Conservation (phyloP, 2,797 vertebrate genomes). For the Danio kyathit region DNA sequence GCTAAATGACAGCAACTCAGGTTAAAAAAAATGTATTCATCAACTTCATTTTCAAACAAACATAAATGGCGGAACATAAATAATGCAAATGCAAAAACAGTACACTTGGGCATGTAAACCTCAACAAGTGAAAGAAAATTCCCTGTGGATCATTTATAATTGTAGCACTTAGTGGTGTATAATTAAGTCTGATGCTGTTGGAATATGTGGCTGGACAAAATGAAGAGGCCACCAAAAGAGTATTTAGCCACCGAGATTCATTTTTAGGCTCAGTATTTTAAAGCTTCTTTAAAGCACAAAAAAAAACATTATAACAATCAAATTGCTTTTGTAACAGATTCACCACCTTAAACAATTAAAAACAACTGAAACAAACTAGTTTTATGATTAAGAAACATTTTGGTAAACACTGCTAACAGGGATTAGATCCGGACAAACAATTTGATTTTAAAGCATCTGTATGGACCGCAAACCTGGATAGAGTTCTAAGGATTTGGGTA, state of each 20-base stretch:
- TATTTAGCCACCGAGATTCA: neutral
- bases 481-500: neutral
- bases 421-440: too few relatives aligned
- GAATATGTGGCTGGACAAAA: neutral
- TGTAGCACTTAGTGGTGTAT: constrained; percentile 1
- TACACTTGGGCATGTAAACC: constrained; percentile 5
- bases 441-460: too few relatives aligned
- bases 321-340: neutral
- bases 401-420: too few relatives aligned
- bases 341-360: neutral
- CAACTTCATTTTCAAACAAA: neutral
- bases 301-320: neutral
- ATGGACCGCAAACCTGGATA: too few relatives aligned
- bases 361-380: too few relatives aligned
- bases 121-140: neutral
- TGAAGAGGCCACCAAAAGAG: neutral
- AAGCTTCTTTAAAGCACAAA: neutral
- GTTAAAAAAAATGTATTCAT: too few relatives aligned
- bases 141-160: neutral
- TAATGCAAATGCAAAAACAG: neutral
- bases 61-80: too few relatives aligned
- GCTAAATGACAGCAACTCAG: too few relatives aligned
- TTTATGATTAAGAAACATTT: too few relatives aligned
- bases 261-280: neutral
- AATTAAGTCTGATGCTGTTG: neutral